Evolutionary conservation across 2,113 vertebrate genomes (phyloP).

Genomic region (Scopus umbretta): DNA sequence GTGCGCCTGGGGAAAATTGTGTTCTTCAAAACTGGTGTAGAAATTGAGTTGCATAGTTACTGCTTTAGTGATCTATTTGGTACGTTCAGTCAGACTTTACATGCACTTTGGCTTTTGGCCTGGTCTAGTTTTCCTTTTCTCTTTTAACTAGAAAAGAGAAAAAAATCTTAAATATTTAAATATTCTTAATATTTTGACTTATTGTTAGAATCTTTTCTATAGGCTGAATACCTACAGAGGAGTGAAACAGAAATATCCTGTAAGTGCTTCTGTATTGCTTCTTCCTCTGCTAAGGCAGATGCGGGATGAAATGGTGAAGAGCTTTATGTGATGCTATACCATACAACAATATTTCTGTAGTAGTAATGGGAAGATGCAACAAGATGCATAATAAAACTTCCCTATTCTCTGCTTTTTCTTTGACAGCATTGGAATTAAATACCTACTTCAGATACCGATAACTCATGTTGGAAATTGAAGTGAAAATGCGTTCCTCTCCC

Average conservation of each 20-base stretch:
- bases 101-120: neutral
- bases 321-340: neutral
- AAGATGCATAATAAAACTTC: neutral
- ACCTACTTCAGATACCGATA: neutral
- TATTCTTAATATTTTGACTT: neutral
- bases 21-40: neutral
- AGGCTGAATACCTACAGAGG: neutral
- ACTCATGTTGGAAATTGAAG: neutral
- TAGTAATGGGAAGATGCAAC: neutral
- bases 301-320: neutral
- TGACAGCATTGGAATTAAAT: neutral
- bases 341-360: neutral
- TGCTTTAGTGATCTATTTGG: neutral
- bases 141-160: neutral
- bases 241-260: neutral
- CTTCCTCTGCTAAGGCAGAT: neutral
- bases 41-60: neutral
- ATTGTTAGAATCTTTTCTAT: neutral
- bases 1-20: neutral
- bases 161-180: neutral
- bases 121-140: neutral
- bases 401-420: neutral
- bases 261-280: neutral
- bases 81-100: neutral
- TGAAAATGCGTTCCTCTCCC: neutral